These are phyloP conservation scores for Apamea monoglypha DNA, from an alignment of 2,888 invertebrate genomes.

Conservation along the genomic window DNA sequence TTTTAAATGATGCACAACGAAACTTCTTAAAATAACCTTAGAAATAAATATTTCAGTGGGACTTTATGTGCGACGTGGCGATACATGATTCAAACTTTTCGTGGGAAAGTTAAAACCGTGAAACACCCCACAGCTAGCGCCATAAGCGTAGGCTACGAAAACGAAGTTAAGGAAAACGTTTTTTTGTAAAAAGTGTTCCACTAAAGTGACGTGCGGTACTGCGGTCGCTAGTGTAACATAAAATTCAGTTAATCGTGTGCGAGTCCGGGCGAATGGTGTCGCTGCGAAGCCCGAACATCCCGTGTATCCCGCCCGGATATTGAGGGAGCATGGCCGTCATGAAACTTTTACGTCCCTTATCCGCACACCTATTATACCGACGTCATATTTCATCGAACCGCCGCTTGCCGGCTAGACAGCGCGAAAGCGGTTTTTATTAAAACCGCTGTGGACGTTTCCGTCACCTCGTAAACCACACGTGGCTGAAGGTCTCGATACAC, in stretches of 20 bases:
- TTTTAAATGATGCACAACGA: not conserved
- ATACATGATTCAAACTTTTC: not conserved
- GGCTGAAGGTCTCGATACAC: conserved; percentile 59
- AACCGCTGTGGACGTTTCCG: conserved; percentile 67
- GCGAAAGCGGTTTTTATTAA: conserved; percentile 71
- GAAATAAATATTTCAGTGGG: not conserved
- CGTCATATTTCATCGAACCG: conserved; percentile 73
- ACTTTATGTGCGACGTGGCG: not conserved
- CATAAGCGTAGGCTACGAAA: conserved; percentile 18
- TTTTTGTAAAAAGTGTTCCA: conserved; percentile 29
- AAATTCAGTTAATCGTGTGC: conserved; percentile 67
- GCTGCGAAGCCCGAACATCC: conserved; percentile 38
- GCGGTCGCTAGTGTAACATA: conserved; percentile 58
- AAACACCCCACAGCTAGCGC: not conserved
- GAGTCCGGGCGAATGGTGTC: conserved; percentile 60
- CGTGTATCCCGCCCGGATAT: conserved; percentile 71
- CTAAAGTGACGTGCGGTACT: conserved; percentile 48
- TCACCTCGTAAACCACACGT: conserved; percentile 72
- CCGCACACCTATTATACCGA: conserved; percentile 72
- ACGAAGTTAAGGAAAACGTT: conserved; percentile 50
- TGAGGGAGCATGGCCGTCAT: conserved; percentile 71
- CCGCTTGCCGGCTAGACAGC: conserved; percentile 60
- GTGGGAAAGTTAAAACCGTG: not conserved
- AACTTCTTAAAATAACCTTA: not conserved
- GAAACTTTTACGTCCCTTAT: conserved; percentile 78